phyloP scores from a whole-genome alignment of 1,140 invertebrate genomes.

The Bathynomus jamesi region DNA sequence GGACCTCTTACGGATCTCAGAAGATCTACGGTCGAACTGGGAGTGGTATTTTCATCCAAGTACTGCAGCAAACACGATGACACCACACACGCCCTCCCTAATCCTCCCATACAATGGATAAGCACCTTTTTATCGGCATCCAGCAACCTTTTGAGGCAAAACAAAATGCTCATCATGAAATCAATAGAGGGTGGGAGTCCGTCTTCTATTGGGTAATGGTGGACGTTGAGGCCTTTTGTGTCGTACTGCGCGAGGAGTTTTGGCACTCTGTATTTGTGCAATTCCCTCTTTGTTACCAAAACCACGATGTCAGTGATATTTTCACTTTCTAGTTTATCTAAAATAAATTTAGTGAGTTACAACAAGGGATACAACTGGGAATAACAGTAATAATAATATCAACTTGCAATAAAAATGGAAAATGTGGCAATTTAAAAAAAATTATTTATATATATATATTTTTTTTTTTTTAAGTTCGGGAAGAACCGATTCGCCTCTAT shows the following conservation, averaged over 20 bases:
- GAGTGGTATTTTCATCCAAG: constrained; percentile 23
- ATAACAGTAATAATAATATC: too few relatives aligned
- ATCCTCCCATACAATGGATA: constrained; percentile 23
- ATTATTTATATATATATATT: too few relatives aligned
- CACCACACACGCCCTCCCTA: constrained; percentile 27
- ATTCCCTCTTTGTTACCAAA: constrained; percentile 24
- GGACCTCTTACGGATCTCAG: constrained; percentile 24
- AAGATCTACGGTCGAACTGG: constrained; percentile 19
- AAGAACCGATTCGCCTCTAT: too few relatives aligned
- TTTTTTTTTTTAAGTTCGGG: too few relatives aligned
- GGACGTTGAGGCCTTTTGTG: constrained; percentile 13
- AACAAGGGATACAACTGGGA: too few relatives aligned
- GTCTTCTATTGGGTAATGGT: constrained; percentile 22
- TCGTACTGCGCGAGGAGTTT: constrained; percentile 22
- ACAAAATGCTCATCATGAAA: constrained; percentile 20
- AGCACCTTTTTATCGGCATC: not conserved
- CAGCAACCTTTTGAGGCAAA: not conserved
- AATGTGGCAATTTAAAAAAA: too few relatives aligned
- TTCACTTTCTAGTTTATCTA: constrained; percentile 16
- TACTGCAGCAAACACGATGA: constrained; percentile 28
- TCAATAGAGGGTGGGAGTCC: constrained; percentile 25
- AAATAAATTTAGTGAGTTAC: too few relatives aligned
- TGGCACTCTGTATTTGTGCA: constrained; percentile 27
- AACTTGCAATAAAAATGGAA: too few relatives aligned
- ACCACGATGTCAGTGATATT: constrained; percentile 23